A percentile compares a stretch with the other conserved stretches of the same genome.
Conservation (phyloP, 2,797 vertebrate species). For the Microctenopoma stevenorrisi region DNA sequence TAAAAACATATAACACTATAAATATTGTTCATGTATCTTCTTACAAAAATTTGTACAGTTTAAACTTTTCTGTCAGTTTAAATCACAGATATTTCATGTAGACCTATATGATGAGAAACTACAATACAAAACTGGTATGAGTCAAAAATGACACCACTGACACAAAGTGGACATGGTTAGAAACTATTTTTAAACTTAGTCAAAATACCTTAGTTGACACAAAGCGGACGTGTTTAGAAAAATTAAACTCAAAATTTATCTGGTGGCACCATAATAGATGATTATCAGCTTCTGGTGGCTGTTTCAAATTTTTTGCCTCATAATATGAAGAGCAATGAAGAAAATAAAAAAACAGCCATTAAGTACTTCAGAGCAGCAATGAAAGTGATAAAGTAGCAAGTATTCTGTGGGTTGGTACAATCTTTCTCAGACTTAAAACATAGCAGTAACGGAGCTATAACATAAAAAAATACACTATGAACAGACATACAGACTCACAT, state of each 20-base stretch:
- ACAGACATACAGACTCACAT: slow-evolving; percentile 71
- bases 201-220: slow-evolving; percentile 47
- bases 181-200: slow-evolving; percentile 54
- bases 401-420: slow-evolving; percentile 61
- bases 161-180: slow-evolving; percentile 48
- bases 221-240: slow-evolving; percentile 39
- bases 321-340: slow-evolving; percentile 49
- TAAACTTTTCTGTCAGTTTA: slow-evolving; percentile 72
- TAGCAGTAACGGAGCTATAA: slow-evolving; percentile 61
- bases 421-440: slow-evolving; percentile 57
- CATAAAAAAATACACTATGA: slow-evolving; percentile 58
- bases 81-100: slow-evolving; percentile 71
- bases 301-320: slow-evolving; percentile 49
- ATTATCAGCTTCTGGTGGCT: slow-evolving; percentile 40
- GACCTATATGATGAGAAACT: slow-evolving; percentile 70
- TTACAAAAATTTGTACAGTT: slow-evolving; percentile 84
- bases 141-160: slow-evolving; percentile 63
- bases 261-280: slow-evolving; percentile 60
- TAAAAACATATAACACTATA: slow-evolving; percentile 84
- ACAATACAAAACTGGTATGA: slow-evolving; percentile 78
- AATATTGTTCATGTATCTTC: slow-evolving; percentile 83
- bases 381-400: slow-evolving; percentile 56
- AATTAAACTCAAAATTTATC: slow-evolving; percentile 52
- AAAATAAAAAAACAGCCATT: slow-evolving; percentile 44
- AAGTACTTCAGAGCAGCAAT: slow-evolving; percentile 68